Base-by-base conservation (phyloP, 2,888 invertebrate genomes). In the Melieria omissa region DNA sequence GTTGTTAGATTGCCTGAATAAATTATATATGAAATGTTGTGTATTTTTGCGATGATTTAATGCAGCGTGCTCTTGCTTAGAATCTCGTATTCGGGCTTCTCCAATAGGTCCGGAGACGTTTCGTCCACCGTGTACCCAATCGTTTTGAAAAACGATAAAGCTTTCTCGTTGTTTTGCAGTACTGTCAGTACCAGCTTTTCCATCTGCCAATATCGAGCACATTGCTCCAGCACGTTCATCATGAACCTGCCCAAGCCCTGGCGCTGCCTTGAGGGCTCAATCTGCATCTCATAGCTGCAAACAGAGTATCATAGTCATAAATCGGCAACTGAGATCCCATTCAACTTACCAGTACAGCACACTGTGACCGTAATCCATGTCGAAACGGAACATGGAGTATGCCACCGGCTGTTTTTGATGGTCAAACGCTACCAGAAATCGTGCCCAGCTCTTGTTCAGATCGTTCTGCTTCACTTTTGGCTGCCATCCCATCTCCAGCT, bases 211-310 rank as follows among this genome's bases (percentile, higher is more conserved):
- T 90, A 89, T 77, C 88, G 89, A 4, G 93, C 94, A 77, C 96
- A 90, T 29, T 90, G 86, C 83, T 95, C 94, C 65, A 96, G 83
- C 45, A 91, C 89, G 78, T 90, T 89, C 91, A 95, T 92, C 88
- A 96, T 90, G 80, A 93, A 93, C 79, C 91, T 92, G 4, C 96
- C 96, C 29, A 96, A 86, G 7, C 95, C 95, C 86, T 92, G 92
- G 74, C 93, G 88, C 77, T 92, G 90, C 61, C 89, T 89, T 4
- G 86, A 84, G 63, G 90, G 85, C 75, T 91, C 91, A 71, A 96
- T 88, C 86, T 96, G 96, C 78, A 96, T 88, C 87, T 96, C 96
- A 86, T 96, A 96, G 85, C 95, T 94, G 76, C 73, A 86, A 14
- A 41, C 60, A 42, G 7, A 0, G 52, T 41, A 62, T 54, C 9